Evolutionary conservation across 2,888 invertebrate genomes (phyloP).

Genomic region (Alitta virens): DNA sequence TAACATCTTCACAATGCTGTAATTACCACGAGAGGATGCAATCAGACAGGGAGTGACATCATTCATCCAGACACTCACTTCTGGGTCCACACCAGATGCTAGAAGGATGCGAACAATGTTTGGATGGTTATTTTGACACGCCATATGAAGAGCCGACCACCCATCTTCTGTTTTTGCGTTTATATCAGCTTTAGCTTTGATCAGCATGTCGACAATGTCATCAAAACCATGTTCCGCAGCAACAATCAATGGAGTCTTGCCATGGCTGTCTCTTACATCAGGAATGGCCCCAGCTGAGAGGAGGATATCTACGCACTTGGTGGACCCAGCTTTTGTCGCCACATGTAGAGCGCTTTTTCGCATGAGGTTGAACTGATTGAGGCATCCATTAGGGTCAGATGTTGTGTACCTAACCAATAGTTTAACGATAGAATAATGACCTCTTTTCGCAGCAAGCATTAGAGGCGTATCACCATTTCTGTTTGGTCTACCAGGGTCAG

Average conservation of each 20-base stretch:
- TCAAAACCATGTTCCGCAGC: constrained; percentile 29
- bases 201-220: constrained; percentile 22
- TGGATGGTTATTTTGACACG: constrained; percentile 19
- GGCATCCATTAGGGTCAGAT: constrained; percentile 2
- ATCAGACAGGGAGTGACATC: constrained; percentile 28
- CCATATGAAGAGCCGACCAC: constrained; percentile 31
- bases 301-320: constrained; percentile 15
- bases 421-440: constrained; percentile 14
- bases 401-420: neutral
- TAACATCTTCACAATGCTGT: constrained; percentile 18
- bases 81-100: constrained; percentile 12
- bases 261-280: constrained; percentile 22
- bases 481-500: constrained; percentile 29
- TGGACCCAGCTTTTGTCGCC: constrained; percentile 8
- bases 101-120: constrained; percentile 17
- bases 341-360: constrained; percentile 7
- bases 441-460: constrained; percentile 31
- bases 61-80: constrained; percentile 23
- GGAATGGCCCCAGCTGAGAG: constrained; percentile 18
- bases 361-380: constrained; percentile 12
- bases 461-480: constrained; percentile 34
- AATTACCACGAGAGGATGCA: constrained; percentile 24
- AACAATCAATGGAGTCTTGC: constrained; percentile 32
- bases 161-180: constrained; percentile 25
- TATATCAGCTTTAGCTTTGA: constrained; percentile 23